Evolutionary conservation across 2,797 vertebrate genomes (phyloP).

Genomic region (Hydrocynus forskahlii): DNA sequence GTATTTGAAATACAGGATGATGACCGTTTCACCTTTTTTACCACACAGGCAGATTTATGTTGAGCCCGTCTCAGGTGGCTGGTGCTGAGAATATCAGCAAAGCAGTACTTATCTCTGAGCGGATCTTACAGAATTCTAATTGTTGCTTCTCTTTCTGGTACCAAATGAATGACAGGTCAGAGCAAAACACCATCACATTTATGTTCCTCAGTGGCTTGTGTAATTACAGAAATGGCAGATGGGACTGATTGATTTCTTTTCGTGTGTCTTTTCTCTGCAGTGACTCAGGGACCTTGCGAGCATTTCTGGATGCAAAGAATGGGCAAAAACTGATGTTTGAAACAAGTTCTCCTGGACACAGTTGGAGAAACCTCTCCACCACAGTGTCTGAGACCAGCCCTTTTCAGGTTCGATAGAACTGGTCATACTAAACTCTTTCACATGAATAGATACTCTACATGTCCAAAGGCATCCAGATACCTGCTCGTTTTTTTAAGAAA

Average conservation of each 20-base stretch:
- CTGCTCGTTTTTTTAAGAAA: too few species aligned
- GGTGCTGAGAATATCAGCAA: conserved; percentile 43
- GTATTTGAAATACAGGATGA: too few species aligned
- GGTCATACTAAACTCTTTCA: background rate
- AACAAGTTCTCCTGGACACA: conserved; percentile 54
- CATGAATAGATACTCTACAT: background rate
- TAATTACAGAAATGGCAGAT: background rate
- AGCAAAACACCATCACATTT: background rate
- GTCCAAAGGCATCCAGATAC: background rate
- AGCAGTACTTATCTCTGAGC: conserved; percentile 72
- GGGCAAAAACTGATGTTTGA: conserved; percentile 63
- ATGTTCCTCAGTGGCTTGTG: background rate
- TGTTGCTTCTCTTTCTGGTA: conserved; percentile 77
- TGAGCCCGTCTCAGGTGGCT: conserved; percentile 65
- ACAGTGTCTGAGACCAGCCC: conserved; percentile 54
- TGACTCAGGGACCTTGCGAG: conserved; percentile 65
- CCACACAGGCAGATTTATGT: conserved; percentile 72
- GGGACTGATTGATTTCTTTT: background rate
- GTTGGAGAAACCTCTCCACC: conserved; percentile 71
- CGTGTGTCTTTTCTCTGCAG: conserved; percentile 58
- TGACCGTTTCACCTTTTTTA: conserved; percentile 22
- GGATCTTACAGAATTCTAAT: conserved; percentile 63
- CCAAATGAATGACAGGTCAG: conserved; percentile 73
- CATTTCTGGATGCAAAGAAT: conserved; percentile 59
- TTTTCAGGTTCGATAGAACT: conserved; percentile 69